Base-by-base conservation (phyloP, 2,113 vertebrate genomes). In the Noturus placidus region DNA sequence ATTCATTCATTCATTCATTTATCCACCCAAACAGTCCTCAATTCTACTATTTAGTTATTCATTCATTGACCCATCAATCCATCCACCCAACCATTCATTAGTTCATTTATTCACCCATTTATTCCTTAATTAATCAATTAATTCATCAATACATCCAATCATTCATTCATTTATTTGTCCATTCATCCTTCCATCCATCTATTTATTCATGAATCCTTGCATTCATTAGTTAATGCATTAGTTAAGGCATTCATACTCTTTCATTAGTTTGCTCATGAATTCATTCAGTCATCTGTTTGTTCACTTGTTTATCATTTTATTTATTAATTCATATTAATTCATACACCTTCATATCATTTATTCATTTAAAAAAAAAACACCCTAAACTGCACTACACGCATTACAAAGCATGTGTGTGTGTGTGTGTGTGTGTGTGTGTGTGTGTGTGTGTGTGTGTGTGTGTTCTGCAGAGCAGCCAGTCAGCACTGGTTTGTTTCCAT, bases 401-500 rank as follows among this genome's bases (percentile, higher is more conserved):
- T 74, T 42, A 42, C 30, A 61, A 57, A 38, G n/a, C 56, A 27
- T 25, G 27, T 50, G 82, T 50, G 63, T 67, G 27, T 38, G 33
- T 38, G 63, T 69, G 14, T 67, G 38, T 69, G 38, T 69, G 42
- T 69, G 57, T 67, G 22, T 50, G 82, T 50, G 82, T 30, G 61
- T 61, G 69, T 91, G 63, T 56, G n/a, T 56, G 63, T 56, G n/a
- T 72, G 61, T 22, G 27, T 50, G 82, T 65, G 42, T 50, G 61
- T 35, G 54, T 91, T 87, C 88, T 74, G 91, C 85, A 92, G 92
- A 93, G 91, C 92, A 92, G 93, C 91, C 65, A 92, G 89, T 93
- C 91, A 90, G 88, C 90, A 92, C 88, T 92, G 87, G 87, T 93
- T 89, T 90, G 94, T 94, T 95, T 93, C 95, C 94, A 94, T 95